Conservation (phyloP, 2,888 invertebrate genomes). For the Lithosia quadra region DNA sequence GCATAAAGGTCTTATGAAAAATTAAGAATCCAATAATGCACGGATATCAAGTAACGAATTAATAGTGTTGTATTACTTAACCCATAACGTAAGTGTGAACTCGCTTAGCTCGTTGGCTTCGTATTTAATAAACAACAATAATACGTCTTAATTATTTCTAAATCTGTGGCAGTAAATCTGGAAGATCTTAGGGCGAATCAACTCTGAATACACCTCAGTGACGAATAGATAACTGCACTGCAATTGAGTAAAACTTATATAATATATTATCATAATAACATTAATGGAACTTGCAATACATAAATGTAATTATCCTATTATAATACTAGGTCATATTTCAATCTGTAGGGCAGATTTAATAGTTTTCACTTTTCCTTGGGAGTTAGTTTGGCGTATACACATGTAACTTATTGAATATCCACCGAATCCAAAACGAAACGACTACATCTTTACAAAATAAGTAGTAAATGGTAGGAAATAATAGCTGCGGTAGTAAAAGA, state of each 20-base stretch:
- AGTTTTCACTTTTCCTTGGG: neutral
- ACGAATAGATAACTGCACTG: neutral
- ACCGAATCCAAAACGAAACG: neutral
- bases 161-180: neutral
- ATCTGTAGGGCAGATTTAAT: neutral
- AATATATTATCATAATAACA: neutral
- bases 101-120: neutral
- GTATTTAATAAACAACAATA: neutral
- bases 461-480: conserved; percentile 7
- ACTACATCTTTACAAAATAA: neutral
- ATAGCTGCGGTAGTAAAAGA: conserved; percentile 5
- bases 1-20: neutral
- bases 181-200: neutral
- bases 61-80: neutral
- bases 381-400: conserved; percentile 1
- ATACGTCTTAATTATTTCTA: neutral
- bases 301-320: neutral
- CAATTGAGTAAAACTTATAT: neutral
- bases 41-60: neutral
- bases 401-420: neutral
- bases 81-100: neutral
- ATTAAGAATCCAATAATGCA: neutral
- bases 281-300: neutral
- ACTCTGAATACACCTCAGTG: neutral
- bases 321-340: neutral